Evolutionary conservation across 1,140 invertebrate species (phyloP), one percentile per base, ranked within the genome.

Genomic region (Drosophila yakuba): DNA sequence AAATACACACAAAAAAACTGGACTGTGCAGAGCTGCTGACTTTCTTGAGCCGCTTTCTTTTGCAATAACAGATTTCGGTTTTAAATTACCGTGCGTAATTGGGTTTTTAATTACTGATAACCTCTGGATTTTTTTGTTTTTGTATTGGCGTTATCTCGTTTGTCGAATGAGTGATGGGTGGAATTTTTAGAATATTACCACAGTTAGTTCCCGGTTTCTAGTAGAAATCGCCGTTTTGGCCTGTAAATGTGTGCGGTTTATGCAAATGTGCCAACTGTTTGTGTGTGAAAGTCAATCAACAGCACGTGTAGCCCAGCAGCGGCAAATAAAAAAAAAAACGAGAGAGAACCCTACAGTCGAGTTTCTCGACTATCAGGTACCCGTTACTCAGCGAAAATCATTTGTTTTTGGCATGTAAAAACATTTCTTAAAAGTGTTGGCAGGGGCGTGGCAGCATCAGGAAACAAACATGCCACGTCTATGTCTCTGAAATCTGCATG

Each of bases 251-350:
- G 58, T 47, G 39, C n/a, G 48, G 32, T 51, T 32, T 54, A 75
- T 75, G 72, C 48, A 67, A 75, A 75, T 75, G 45, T 47, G 48
- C 71, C 52, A 58, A 54, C 73, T 41, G 73, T 73, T 61, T 69
- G 71, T 88, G 71, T 86, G 84, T 89, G 84, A 88, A 88, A 88
- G 79, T 89, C 72, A 88, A 88, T 88, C 80, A 89, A 89, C 84
- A 89, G 84, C 84, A 88, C 84, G 84, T 88, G 84, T 84, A 89
- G 80, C 84, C 36, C 59, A 76, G 64, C 72, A 41, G 48, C 44
- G 66, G 63, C 71, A 67, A 59, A 57, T n/a, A 32, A 36, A 20
- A 15, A 8, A 48, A 48, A 61, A 62, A 78, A 44, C 15, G 54
- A 56, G 17, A 35, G 23, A 32, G 12, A 25, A 25, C 25, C 4